These are phyloP conservation scores for Rallus crepitans DNA, from an alignment of 2,797 vertebrate species.

Conservation along the genomic window DNA sequence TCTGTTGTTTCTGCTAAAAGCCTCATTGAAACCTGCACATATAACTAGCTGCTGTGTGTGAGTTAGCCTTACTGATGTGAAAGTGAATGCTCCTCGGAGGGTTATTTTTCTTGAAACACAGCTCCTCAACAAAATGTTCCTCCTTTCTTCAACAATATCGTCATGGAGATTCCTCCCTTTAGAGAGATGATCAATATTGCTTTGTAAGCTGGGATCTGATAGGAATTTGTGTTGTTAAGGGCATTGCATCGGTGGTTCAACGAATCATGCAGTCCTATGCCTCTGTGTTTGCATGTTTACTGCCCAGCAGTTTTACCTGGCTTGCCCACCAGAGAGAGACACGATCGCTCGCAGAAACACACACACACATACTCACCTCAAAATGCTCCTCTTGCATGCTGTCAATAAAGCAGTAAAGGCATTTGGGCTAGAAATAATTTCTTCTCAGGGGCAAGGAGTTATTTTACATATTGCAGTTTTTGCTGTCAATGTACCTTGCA, in stretches of 20 bases:
- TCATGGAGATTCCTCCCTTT: background rate
- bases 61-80: constrained; percentile 22
- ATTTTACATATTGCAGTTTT: background rate
- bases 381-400: background rate
- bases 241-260: background rate
- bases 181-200: constrained; percentile 18
- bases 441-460: background rate
- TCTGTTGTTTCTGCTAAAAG: constrained; percentile 62
- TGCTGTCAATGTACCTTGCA: background rate
- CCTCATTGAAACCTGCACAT: constrained; percentile 55
- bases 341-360: background rate
- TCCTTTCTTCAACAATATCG: background rate
- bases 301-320: constrained; percentile 22
- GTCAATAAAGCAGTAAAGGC: background rate
- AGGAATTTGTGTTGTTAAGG: background rate
- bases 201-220: background rate
- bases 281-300: background rate
- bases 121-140: background rate
- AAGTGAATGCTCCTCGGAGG: constrained; percentile 55
- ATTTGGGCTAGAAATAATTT: background rate
- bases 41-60: constrained; percentile 64
- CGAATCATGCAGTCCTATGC: background rate
- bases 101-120: constrained; percentile 36
- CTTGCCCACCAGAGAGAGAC: constrained; percentile 47
- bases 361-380: background rate